phyloP scores from a whole-genome alignment of 2,113 vertebrate genomes.

The Corvus moneduloides region DNA sequence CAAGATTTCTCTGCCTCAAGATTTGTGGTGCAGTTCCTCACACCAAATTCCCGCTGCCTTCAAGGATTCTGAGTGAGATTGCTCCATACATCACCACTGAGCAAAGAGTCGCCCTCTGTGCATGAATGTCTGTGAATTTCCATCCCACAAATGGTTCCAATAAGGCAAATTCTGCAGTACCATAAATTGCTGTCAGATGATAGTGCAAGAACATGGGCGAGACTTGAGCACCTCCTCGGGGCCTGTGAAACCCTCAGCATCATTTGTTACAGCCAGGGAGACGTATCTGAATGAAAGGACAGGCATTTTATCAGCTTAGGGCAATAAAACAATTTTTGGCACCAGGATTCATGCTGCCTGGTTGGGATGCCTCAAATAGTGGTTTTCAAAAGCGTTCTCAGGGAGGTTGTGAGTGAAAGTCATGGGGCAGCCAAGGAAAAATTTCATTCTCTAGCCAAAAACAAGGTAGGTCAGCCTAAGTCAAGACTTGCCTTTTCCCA shows the following conservation, averaged over 20 bases:
- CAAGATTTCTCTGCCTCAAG: not conserved
- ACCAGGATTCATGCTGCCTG: not conserved
- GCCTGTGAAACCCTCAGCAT: not conserved
- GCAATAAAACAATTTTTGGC: not conserved
- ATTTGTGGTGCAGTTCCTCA: not conserved
- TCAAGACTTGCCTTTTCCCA: slow-evolving; percentile 52
- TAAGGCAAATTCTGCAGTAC: not conserved
- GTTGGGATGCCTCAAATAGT: not conserved
- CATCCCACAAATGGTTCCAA: not conserved
- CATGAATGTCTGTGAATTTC: not conserved
- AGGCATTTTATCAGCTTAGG: not conserved
- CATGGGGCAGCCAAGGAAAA: not conserved
- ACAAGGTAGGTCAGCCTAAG: not conserved
- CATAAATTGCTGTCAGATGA: not conserved
- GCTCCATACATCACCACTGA: not conserved
- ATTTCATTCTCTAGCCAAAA: slow-evolving; percentile 18
- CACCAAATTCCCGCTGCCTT: not conserved
- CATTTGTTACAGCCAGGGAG: not conserved
- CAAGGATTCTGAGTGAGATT: not conserved
- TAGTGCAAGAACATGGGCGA: accelerated
- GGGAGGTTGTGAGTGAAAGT: slow-evolving; percentile 6
- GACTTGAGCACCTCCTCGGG: not conserved
- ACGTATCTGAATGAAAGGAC: not conserved
- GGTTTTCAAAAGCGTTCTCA: not conserved
- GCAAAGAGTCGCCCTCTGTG: not conserved